A percentile compares a stretch with the other conserved stretches of the same genome.
Conservation (phyloP, 1,140 invertebrate species). For the Lepidurus packardi region DNA sequence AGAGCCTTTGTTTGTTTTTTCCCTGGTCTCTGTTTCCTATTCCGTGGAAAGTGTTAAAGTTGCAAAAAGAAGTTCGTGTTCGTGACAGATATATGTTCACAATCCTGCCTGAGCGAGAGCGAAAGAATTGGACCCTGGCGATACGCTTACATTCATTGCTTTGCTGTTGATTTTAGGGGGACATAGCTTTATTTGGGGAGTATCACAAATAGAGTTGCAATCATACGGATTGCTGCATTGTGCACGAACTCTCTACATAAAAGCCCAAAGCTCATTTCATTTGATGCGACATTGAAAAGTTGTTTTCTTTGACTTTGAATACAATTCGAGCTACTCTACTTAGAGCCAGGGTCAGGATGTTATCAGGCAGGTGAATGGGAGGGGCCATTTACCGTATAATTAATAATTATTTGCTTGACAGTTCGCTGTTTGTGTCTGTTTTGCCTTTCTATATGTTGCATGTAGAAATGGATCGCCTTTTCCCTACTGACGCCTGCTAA, state of each 20-base stretch:
- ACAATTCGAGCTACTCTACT: no score
- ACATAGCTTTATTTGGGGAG: neutral
- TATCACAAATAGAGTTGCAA: neutral
- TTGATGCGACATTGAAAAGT: neutral
- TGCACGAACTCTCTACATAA: neutral
- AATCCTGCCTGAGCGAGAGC: neutral
- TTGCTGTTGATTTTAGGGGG: no score
- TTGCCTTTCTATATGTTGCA: no score
- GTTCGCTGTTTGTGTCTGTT: no score
- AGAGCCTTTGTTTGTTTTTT: neutral
- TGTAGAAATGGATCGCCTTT: no score
- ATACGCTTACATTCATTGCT: no score
- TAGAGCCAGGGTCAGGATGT: no score
- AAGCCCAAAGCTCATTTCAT: neutral
- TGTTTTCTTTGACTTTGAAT: no score
- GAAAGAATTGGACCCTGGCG: neutral
- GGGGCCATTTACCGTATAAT: no score
- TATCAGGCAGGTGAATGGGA: no score
- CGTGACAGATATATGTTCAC: neutral
- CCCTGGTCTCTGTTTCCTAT: neutral
- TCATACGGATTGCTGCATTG: slow-evolving; percentile 3
- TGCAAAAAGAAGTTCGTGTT: neutral
- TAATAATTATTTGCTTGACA: no score
- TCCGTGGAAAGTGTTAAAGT: neutral
- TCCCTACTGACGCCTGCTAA: no score